Evolutionary conservation across 2,888 invertebrate genomes (phyloP), one percentile per base, ranked within the genome.

Genomic region (Biston betularia): DNA sequence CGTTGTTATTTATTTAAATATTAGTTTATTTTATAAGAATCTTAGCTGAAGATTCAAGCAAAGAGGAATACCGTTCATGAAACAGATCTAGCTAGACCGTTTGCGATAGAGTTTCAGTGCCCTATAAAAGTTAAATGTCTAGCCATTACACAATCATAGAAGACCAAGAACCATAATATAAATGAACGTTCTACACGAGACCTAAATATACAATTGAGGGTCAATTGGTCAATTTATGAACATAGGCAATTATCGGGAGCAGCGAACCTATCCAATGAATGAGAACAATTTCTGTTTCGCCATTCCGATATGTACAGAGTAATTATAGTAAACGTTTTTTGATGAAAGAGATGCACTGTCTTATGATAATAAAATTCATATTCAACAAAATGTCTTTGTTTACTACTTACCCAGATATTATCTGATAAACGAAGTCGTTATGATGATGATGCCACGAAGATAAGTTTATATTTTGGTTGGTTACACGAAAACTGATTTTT

Each of bases 181-280:
- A 45, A 10, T 45, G n/a, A 6, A n/a, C 15, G 46, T 14, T 48
- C 2, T 33, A 11, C 24, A 33, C 48, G 11, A 33, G 48, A 48
- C 48, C 38, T 15, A 49, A 58, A 58, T 34, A 48, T 34, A 48
- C 40, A 14, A 15, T 53, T 7, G 42, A 58, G 33, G 35, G 40
- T 49, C 24, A 52, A 57, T 64, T 56, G 57, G 48, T 42, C 54
- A 54, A 62, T 62, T 48, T 40, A 55, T 35, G 35, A 52, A 52
- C 35, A 44, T 49, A 38, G 50, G 11, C 9, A 57, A 57, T 44
- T 34, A 62, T 48, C 46, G 40, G n/a, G 54, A 33, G 52, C 61
- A 38, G 46, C 33, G 34, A 62, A 49, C 46, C 34, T 48, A 54
- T 40, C 6, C 33, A 57, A 35, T 63, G 58, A 49, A 58, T 58